A percentile compares a stretch with the other conserved stretches of the same genome.
Conservation (phyloP, 2,797 vertebrate genomes). For the Bryconaethiops microstoma region DNA sequence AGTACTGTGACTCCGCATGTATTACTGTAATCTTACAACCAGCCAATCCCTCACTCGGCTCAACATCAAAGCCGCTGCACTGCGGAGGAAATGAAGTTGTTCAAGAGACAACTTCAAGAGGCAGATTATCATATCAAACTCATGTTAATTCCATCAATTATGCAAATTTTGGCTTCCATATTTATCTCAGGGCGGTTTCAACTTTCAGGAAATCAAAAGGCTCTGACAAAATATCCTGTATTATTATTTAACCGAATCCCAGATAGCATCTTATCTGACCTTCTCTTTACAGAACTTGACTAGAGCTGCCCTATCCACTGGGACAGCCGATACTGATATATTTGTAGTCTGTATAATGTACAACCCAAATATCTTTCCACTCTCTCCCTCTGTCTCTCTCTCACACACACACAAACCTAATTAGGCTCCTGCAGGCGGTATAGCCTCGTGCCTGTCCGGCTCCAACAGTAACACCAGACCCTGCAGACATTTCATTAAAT, state of each 20-base stretch:
- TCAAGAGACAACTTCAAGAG: slow-evolving; percentile 61
- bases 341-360: slow-evolving; percentile 48
- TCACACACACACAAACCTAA: slow-evolving; percentile 50
- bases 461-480: slow-evolving; percentile 75
- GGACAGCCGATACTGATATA: slow-evolving; percentile 46
- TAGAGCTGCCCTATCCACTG: slow-evolving; percentile 50
- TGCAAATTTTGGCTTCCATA: slow-evolving; percentile 55
- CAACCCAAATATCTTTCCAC: slow-evolving; percentile 51
- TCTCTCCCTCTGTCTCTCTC: slow-evolving; percentile 51
- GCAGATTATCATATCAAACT: slow-evolving; percentile 70
- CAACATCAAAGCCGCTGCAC: slow-evolving; percentile 48
- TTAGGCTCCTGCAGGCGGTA: slow-evolving; percentile 50
- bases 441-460: slow-evolving; percentile 41
- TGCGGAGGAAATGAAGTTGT: slow-evolving; percentile 63
- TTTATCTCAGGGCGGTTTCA: slow-evolving; percentile 71
- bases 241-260: slow-evolving; percentile 66
- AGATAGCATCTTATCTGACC: slow-evolving; percentile 74
- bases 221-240: slow-evolving; percentile 65
- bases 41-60: neutral
- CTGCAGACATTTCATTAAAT: slow-evolving; percentile 76
- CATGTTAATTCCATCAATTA: slow-evolving; percentile 73
- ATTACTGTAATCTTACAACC: too few relatives aligned
- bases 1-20: too few relatives aligned
- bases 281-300: slow-evolving; percentile 68
- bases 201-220: slow-evolving; percentile 76